Percentiles rank a stretch among this genome's conserved stretches.
Conservation (phyloP, 2,113 vertebrate species). For the Onychostruthus taczanowskii region DNA sequence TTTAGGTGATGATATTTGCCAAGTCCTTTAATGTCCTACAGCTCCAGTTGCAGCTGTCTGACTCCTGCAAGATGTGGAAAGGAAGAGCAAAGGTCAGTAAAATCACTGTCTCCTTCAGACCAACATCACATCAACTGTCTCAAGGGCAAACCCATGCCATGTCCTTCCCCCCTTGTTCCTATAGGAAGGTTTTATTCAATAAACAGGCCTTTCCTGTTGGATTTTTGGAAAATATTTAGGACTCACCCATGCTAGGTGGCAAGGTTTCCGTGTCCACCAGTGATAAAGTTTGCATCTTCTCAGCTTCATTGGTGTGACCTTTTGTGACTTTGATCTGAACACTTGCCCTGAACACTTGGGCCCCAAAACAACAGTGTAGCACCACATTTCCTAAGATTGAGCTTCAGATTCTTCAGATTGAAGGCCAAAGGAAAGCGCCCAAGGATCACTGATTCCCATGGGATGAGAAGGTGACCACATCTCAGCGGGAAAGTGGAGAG, state of each 20-base stretch:
- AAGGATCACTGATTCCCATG: background rate
- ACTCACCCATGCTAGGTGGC: background rate
- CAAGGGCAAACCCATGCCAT: slow-evolving; percentile 53
- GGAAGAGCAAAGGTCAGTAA: slow-evolving; percentile 70
- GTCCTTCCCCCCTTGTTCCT: slow-evolving; percentile 10
- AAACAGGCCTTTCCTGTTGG: background rate
- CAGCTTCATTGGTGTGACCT: background rate
- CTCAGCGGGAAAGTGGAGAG: rapidly evolving
- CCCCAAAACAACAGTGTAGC: background rate
- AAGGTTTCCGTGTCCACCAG: background rate
- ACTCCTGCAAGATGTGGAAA: slow-evolving; percentile 65
- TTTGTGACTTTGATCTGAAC: background rate
- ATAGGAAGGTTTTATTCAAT: background rate
- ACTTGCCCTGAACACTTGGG: rapidly evolving
- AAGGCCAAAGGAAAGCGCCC: background rate
- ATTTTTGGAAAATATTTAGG: background rate
- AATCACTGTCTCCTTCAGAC: slow-evolving; percentile 47
- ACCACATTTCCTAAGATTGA: background rate
- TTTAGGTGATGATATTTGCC: slow-evolving; percentile 30
- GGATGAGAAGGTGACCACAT: rapidly evolving
- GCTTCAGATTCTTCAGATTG: background rate
- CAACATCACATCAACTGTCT: slow-evolving; percentile 41
- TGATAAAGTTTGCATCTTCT: background rate
- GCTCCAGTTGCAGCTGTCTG: slow-evolving; percentile 41
- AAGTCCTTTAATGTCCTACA: slow-evolving; percentile 72